A percentile compares a stretch with the other conserved stretches of the same genome.
These are phyloP conservation scores for Ecliptopera silaceata DNA, from an alignment of 2,888 invertebrate species.

Conservation along the genomic window DNA sequence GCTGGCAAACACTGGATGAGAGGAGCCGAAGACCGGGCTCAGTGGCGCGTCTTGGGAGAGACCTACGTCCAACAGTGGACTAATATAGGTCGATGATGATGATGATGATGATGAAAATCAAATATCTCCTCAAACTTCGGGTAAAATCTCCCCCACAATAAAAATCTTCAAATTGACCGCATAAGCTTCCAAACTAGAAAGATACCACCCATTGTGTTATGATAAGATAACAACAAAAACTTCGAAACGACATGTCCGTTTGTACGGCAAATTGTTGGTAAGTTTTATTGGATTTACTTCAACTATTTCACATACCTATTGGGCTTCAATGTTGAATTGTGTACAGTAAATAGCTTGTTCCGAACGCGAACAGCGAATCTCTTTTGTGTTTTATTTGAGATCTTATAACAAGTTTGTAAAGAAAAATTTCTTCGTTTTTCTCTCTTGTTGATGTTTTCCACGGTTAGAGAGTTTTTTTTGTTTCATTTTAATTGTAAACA, in stretches of 20 bases:
- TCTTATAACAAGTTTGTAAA: conserved; percentile 65
- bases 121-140: background rate
- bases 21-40: too few species aligned
- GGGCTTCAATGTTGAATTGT: conserved; percentile 65
- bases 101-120: background rate
- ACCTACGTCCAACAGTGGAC: too few species aligned
- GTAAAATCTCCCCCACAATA: background rate
- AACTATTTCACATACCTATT: conserved; percentile 68
- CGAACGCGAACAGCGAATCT: conserved; percentile 63
- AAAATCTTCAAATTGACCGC: background rate
- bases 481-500: conserved; percentile 22
- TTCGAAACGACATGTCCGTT: conserved; percentile 47
- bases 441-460: conserved; percentile 39
- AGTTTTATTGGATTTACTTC: conserved; percentile 73
- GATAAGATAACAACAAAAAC: conserved; percentile 41
- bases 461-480: conserved; percentile 35
- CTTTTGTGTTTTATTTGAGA: conserved; percentile 66
- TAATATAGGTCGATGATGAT: too few species aligned
- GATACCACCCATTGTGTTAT: conserved; percentile 29
- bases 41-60: too few species aligned
- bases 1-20: too few species aligned
- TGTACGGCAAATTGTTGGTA: conserved; percentile 59
- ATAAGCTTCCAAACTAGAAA: conserved; percentile 28
- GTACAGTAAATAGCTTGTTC: conserved; percentile 70
- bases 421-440: conserved; percentile 50